phyloP scores from a whole-genome alignment of 2,113 vertebrate genomes.

The Tachysurus vachellii region DNA sequence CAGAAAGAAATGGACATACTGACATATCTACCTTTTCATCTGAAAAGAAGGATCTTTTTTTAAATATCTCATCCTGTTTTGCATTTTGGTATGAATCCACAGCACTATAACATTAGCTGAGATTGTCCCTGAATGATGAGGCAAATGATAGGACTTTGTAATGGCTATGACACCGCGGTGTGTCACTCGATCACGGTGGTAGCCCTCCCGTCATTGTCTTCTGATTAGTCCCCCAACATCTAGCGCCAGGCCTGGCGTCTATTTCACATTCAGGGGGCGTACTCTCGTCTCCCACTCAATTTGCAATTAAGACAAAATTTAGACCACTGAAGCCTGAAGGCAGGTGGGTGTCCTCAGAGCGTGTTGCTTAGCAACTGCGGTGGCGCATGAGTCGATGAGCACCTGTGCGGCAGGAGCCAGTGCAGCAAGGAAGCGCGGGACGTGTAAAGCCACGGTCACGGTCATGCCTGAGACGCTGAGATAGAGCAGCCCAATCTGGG shows the following conservation, averaged over 20 bases:
- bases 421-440: constrained; percentile 45
- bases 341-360: constrained; percentile 74
- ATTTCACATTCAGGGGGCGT: constrained; percentile 73
- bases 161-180: constrained; percentile 45
- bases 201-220: constrained; percentile 49
- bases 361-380: constrained; percentile 74
- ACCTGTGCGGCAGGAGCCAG: constrained; percentile 69
- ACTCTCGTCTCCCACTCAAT: constrained; percentile 75
- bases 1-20: constrained; percentile 29
- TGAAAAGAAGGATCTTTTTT: constrained; percentile 20
- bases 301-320: constrained; percentile 81
- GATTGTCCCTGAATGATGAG: constrained; percentile 43
- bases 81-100: not conserved
- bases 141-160: constrained; percentile 50
- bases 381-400: constrained; percentile 45
- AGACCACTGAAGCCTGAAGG: constrained; percentile 78
- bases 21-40: constrained; percentile 13
- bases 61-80: not conserved
- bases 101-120: constrained; percentile 17
- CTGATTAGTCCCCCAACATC: constrained; percentile 54
- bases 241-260: constrained; percentile 55
- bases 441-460: constrained; percentile 48
- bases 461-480: constrained; percentile 46
- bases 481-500: constrained; percentile 42
- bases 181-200: constrained; percentile 19